Evolutionary conservation across 1,140 invertebrate genomes (phyloP).

Genomic region (Drosophila saltans): DNA sequence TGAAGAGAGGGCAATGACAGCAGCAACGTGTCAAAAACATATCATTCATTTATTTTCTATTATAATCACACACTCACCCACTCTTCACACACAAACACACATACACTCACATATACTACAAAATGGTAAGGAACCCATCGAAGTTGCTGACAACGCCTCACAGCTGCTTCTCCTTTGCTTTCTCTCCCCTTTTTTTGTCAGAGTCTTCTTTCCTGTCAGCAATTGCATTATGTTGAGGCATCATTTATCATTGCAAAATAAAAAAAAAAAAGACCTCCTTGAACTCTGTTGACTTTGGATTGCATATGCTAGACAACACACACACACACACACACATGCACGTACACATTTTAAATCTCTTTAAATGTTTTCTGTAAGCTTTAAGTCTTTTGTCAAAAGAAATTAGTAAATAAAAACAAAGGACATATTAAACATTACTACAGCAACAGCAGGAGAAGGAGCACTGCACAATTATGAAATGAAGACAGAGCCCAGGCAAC

Average conservation of each 20-base stretch:
- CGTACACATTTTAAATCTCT: conserved; percentile 35
- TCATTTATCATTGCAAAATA: conserved; percentile 81
- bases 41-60: conserved; percentile 83
- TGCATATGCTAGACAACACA: conserved; percentile 49
- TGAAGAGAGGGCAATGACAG: conserved; percentile 71
- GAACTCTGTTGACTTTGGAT: conserved; percentile 73
- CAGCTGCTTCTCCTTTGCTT: conserved; percentile 11
- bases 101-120: neutral
- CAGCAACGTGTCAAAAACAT: conserved; percentile 80
- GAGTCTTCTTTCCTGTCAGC: conserved; percentile 55
- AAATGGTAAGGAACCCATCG: conserved; percentile 19
- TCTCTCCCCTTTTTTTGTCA: neutral
- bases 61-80: conserved; percentile 58
- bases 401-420: conserved; percentile 79
- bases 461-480: conserved; percentile 65
- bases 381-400: conserved; percentile 68
- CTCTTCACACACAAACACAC: conserved; percentile 17
- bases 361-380: conserved; percentile 55
- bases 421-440: conserved; percentile 65
- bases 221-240: conserved; percentile 76
- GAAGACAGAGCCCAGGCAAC: conserved; percentile 18
- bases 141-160: conserved; percentile 44
- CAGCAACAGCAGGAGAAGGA: conserved; percentile 29
- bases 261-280: conserved; percentile 28
- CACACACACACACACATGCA: conserved; percentile 12